Evolutionary conservation across 1,140 invertebrate genomes (phyloP).

Genomic region (Bombus sylvicola): DNA sequence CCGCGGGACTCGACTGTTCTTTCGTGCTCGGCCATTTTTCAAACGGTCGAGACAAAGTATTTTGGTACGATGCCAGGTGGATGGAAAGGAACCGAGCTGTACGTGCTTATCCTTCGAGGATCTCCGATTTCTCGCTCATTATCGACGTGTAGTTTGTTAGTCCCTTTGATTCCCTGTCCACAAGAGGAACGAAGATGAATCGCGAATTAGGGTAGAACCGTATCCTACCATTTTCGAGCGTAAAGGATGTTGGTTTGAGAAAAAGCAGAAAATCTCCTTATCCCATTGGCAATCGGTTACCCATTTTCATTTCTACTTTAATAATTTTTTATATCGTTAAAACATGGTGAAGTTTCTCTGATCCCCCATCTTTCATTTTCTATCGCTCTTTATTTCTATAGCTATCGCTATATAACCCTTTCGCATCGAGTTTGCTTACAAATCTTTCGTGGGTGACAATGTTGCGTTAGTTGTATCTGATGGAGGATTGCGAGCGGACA

Average conservation of each 20-base stretch:
- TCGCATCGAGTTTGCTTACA: too few relatives aligned
- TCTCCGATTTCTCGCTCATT: conserved; percentile 20
- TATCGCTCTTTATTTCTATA: too few relatives aligned
- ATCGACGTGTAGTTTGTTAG: conserved; percentile 10
- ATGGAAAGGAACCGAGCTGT: not conserved
- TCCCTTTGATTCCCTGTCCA: not conserved
- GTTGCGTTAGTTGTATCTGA: too few relatives aligned
- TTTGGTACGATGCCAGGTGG: conserved; percentile 23
- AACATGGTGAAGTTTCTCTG: too few relatives aligned
- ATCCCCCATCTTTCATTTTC: too few relatives aligned
- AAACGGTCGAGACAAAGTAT: conserved; percentile 20
- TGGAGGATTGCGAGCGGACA: too few relatives aligned
- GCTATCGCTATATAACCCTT: too few relatives aligned
- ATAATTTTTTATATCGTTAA: not conserved
- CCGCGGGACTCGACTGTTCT: not conserved
- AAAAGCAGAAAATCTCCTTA: not conserved
- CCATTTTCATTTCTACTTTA: not conserved
- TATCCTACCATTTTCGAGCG: not conserved
- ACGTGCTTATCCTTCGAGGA: not conserved
- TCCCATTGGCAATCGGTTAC: not conserved
- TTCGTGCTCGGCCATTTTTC: conserved; percentile 18
- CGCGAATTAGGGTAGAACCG: not conserved
- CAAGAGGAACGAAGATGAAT: not conserved
- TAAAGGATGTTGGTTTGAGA: not conserved
- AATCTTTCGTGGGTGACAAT: too few relatives aligned